These are phyloP conservation scores for Cotesia glomerata DNA, from an alignment of 1,140 invertebrate genomes.

Conservation along the genomic window DNA sequence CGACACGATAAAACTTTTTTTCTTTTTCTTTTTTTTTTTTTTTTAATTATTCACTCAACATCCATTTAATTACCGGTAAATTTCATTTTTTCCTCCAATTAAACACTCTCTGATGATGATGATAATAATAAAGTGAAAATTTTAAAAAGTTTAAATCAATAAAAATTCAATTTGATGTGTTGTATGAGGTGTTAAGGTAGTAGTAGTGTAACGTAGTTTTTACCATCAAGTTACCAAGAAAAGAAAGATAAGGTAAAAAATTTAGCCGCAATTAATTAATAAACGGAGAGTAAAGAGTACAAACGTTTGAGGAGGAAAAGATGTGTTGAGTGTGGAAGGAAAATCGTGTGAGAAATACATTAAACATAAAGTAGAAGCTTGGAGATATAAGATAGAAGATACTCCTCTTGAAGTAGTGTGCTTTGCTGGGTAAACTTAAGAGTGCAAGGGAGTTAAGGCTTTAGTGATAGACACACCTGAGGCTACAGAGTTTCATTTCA, in stretches of 20 bases:
- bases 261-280: slow-evolving; percentile 7
- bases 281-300: slow-evolving; percentile 4
- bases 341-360: slow-evolving; percentile 10
- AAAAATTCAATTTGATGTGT: not conserved
- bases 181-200: no score
- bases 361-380: not conserved
- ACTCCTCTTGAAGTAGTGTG: not conserved
- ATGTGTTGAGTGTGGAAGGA: not conserved
- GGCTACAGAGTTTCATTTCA: slow-evolving; percentile 51
- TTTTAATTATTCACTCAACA: no score
- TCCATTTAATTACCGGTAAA: no score
- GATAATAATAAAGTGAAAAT: not conserved
- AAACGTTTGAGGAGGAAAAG: slow-evolving; percentile 7
- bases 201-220: no score
- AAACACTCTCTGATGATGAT: not conserved
- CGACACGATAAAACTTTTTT: no score
- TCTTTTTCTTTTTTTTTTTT: no score
- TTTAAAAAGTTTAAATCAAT: not conserved
- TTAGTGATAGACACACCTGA: slow-evolving; percentile 12
- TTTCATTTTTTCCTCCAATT: no score
- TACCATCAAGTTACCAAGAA: not conserved
- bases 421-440: not conserved
- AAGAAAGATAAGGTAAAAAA: not conserved
- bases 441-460: slow-evolving; percentile 15
- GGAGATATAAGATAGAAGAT: no score